Percentiles rank a stretch among this genome's conserved stretches.
Conservation (phyloP, 2,888 invertebrate genomes). For the Apotomis betuletana region DNA sequence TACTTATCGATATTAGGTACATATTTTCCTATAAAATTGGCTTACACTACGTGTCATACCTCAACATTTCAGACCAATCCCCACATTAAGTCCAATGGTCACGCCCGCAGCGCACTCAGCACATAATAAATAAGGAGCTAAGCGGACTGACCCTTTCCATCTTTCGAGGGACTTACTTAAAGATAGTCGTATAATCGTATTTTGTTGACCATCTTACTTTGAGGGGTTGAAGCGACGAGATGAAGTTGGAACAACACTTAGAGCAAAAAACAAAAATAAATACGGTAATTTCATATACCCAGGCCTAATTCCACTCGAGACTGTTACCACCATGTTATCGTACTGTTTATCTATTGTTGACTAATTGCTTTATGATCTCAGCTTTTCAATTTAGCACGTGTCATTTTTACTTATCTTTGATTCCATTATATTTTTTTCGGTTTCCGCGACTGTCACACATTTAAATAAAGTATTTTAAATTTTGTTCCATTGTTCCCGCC, state of each 20-base stretch:
- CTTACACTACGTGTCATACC: neutral
- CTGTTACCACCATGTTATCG: no score
- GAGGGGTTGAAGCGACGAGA: slow-evolving; percentile 20
- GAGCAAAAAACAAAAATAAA: neutral
- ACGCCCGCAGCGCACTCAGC: slow-evolving; percentile 29
- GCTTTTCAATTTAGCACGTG: no score
- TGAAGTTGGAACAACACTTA: neutral
- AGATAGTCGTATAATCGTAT: slow-evolving; percentile 27
- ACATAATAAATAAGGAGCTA: slow-evolving; percentile 35
- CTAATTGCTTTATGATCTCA: no score
- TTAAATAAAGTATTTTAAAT: no score
- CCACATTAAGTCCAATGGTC: slow-evolving; percentile 14
- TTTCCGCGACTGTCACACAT: no score
- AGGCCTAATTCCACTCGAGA: no score
- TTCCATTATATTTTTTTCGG: no score
- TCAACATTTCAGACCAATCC: slow-evolving; percentile 22
- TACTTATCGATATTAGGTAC: no score
- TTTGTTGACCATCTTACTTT: slow-evolving; percentile 26
- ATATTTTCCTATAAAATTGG: no score
- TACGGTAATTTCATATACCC: neutral
- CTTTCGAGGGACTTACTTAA: slow-evolving; percentile 24
- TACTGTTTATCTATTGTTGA: no score
- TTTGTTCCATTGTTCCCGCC: no score
- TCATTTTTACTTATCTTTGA: no score
- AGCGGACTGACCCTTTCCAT: slow-evolving; percentile 31